These are phyloP conservation scores for Orthosia cruda DNA, from an alignment of 2,888 invertebrate species.

Conservation along the genomic window DNA sequence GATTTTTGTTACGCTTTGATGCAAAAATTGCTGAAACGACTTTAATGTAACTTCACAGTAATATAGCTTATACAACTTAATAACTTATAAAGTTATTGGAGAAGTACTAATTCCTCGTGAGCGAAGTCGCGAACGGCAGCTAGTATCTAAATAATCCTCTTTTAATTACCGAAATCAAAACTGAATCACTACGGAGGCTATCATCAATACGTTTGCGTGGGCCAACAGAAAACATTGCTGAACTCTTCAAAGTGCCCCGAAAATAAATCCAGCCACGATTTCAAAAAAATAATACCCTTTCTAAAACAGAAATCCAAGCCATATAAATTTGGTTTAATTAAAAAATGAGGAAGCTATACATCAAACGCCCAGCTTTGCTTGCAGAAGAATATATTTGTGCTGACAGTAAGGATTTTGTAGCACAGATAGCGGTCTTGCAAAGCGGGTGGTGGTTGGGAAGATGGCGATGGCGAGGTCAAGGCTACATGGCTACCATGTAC, in stretches of 20 bases:
- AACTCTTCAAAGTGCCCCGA: conserved; percentile 25
- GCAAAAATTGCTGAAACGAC: too few relatives aligned
- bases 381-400: conserved; percentile 58
- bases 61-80: too few relatives aligned
- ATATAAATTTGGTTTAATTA: conserved; percentile 69
- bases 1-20: too few relatives aligned
- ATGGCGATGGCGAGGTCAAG: too few relatives aligned
- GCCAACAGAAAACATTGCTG: conserved; percentile 27
- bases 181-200: conserved; percentile 25
- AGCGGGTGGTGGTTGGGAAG: neutral
- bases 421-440: neutral
- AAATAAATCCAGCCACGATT: conserved; percentile 45
- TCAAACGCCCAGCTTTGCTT: conserved; percentile 53
- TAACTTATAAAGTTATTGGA: too few relatives aligned
- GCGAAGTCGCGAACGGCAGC: too few relatives aligned
- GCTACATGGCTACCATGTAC: too few relatives aligned
- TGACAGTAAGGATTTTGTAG: conserved; percentile 35
- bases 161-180: conserved; percentile 34
- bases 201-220: conserved; percentile 33
- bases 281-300: conserved; percentile 36
- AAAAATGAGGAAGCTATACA: conserved; percentile 63
- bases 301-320: conserved; percentile 62
- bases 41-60: too few relatives aligned
- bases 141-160: conserved; percentile 27
- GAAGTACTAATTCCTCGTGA: too few relatives aligned